phyloP scores from a whole-genome alignment of 2,797 vertebrate genomes.

The Loris lydekkerianus region DNA sequence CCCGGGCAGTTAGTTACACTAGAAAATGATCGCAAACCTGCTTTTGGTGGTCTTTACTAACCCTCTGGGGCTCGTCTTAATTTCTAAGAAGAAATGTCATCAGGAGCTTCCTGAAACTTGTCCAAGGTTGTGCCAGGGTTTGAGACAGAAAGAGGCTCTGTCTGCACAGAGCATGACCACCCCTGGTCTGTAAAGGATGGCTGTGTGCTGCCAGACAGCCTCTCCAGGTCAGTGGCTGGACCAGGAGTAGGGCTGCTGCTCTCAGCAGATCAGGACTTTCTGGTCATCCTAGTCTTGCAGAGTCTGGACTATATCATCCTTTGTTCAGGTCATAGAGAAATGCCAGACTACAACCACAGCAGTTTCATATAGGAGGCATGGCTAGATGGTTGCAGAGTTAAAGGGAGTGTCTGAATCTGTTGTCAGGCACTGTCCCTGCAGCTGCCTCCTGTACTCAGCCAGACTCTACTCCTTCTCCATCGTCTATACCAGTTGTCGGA shows the following conservation, averaged over 20 bases:
- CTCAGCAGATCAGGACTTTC: background rate
- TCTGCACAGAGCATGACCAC: no score
- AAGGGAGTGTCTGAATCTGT: background rate
- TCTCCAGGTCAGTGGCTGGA: accelerated
- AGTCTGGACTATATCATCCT: background rate
- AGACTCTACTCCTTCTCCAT: background rate
- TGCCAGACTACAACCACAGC: accelerated
- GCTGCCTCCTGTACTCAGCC: background rate
- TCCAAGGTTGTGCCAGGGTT: background rate
- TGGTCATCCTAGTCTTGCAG: accelerated
- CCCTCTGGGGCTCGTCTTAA: background rate
- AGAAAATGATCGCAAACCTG: background rate
- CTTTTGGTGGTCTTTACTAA: background rate
- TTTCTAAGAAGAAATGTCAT: background rate
- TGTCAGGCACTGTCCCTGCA: background rate
- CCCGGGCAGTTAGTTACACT: accelerated
- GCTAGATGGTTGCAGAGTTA: background rate
- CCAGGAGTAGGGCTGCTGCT: background rate
- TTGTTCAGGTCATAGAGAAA: background rate
- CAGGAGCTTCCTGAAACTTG: background rate
- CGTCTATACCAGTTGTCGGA: background rate
- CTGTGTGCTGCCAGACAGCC: no score
- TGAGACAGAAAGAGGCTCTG: background rate
- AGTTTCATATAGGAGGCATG: accelerated
- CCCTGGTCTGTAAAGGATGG: background rate